Evolutionary conservation across 2,888 invertebrate genomes (phyloP).

Genomic region (Cosmorhoe ocellata): DNA sequence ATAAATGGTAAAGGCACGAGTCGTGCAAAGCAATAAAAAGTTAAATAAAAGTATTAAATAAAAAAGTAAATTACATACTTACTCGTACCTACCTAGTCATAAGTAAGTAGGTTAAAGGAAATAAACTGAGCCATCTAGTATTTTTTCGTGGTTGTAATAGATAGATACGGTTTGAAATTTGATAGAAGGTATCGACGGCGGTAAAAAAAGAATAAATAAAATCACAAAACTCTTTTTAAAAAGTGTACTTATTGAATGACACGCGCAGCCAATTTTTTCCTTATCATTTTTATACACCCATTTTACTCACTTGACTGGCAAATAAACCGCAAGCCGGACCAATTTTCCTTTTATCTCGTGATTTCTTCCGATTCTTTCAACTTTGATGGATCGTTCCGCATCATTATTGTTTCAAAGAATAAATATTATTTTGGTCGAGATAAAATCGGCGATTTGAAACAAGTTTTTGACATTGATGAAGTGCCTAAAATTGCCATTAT

Average conservation of each 20-base stretch:
- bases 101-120: too few relatives aligned
- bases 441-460: slow-evolving; percentile 35
- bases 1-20: too few relatives aligned
- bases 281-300: slow-evolving; percentile 24
- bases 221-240: background rate
- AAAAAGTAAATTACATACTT: too few relatives aligned
- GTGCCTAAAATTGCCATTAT: background rate
- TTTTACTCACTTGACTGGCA: slow-evolving; percentile 30
- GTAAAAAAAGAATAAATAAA: too few relatives aligned
- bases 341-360: slow-evolving; percentile 28
- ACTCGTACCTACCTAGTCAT: too few relatives aligned
- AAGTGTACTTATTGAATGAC: slow-evolving; percentile 2
- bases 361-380: slow-evolving; percentile 35
- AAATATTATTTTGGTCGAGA: slow-evolving; percentile 36
- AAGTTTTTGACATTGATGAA: slow-evolving; percentile 26
- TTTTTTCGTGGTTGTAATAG: too few relatives aligned
- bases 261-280: slow-evolving; percentile 9
- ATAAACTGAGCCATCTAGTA: too few relatives aligned
- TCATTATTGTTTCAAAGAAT: slow-evolving; percentile 42
- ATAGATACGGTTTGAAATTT: too few relatives aligned
- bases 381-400: slow-evolving; percentile 45
- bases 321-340: slow-evolving; percentile 25
- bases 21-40: too few relatives aligned
- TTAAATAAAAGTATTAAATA: too few relatives aligned
- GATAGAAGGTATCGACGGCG: too few relatives aligned